Evolutionary conservation across 2,888 invertebrate genomes (phyloP), one percentile per base, ranked within the genome.

Genomic region (Elegia similella): DNA sequence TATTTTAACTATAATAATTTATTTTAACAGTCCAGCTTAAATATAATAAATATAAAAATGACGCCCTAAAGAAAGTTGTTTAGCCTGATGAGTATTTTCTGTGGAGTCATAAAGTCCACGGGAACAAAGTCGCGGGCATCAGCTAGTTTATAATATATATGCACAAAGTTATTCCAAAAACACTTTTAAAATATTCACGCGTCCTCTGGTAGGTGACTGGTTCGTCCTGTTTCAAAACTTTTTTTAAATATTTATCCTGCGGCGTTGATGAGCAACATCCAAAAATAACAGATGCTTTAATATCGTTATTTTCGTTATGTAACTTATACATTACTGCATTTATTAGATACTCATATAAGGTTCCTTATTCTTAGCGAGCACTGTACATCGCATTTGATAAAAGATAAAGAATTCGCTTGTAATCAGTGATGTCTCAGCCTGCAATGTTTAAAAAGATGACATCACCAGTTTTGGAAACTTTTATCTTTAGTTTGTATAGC

Each of bases 391-490:
- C 3, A 38, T n/a, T 38, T 2, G 23, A 23, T 23, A 23, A 23
- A 23, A 23, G 23, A 38, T 6, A 38, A n/a, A 10, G 12, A 38
- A 5, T 12, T 38, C 5, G 5, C 38, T 3, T 32, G 10, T 12
- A n/a, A n/a, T 38, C 12, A 8, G n/a, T 12, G 8, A 38, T 12
- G n/a, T n/a, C n/a, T 38, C n/a, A 38, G n/a, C 10, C n/a, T n/a
- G 46, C 13, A 13, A 56, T 63, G 56, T 64, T 62, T 61, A 52
- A 42, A 55, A 44, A 65, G 63, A 69, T 72, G 70, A 72, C 65
- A 67, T 72, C 68, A 72, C 62, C 58, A 63, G 48, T 61, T 63
- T 65, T 62, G 57, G 64, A 67, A 59, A 65, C 58, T 56, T 64
- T 38, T 16, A 23, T 23, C 23, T 46, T 46, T 46, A 1, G 29